Evolutionary conservation across 2,113 vertebrate species (phyloP), one percentile per base, ranked within the genome.

Genomic region (Tapirus terrestris): DNA sequence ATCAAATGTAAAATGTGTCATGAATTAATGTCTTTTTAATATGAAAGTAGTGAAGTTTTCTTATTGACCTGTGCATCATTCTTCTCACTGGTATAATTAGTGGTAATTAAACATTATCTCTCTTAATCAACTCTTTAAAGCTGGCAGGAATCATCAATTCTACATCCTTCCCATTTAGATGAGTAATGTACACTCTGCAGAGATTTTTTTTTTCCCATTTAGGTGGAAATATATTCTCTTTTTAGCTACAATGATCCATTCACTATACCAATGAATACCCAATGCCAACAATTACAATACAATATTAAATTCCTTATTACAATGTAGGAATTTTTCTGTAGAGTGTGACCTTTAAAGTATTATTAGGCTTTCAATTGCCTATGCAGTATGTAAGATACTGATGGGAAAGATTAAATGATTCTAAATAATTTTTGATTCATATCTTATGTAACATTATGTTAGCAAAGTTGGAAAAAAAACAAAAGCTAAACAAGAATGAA

Each of bases 81-180:
- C 73, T 93, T 56, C 16, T 94, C 80, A 83, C 11, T 89, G 43
- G 48, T 45, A 89, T 79, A 86, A 86, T 95, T 94, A 73, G 8
- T 76, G 29, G 6, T 76, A 96, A 89, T 96, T 96, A 97, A 97
- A 92, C 29, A 87, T 92, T 90, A 89, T 95, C 70, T 94, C 61
- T 87, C 56, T 87, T 84, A 85, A 93, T 88, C 56, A 97, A 81
- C 23, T 70, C 20, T 93, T 93, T 80, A 79, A 95, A 96, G 61
- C 56, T 93, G 81, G 13, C 76, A 98, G 31, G 8, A 94, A 86
- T 87, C 48, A 96, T 94, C 91, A 96, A 68, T 89, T 96, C 63
- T 82, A 72, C 3, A 94, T 80, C 13, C 18, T 93, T 92, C 83
- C 53, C 87, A 92, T 89, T 88, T 89, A 82, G 9, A 89, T 86